phyloP scores from a whole-genome alignment of 2,888 invertebrate genomes.

The Cephus runcator region DNA sequence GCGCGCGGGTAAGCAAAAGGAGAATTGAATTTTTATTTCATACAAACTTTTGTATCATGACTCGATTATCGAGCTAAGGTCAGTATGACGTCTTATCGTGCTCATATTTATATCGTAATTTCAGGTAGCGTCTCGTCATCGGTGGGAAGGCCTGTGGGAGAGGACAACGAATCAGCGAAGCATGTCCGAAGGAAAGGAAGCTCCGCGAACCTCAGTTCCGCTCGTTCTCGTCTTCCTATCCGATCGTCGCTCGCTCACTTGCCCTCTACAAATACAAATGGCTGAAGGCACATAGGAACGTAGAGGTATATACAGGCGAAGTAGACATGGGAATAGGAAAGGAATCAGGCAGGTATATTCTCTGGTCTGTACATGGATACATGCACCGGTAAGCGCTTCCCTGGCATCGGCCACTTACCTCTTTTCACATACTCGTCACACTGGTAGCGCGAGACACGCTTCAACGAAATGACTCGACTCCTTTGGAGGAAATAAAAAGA shows the following conservation, averaged over 20 bases:
- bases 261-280: background rate
- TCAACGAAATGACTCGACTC: background rate
- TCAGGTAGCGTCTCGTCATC: background rate
- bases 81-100: background rate
- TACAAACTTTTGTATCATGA: background rate
- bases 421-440: background rate
- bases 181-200: slow-evolving; percentile 62
- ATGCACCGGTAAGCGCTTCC: background rate
- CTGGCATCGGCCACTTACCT: background rate
- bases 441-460: background rate
- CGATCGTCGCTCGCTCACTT: slow-evolving; percentile 12
- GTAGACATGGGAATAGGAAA: background rate
- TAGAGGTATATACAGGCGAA: slow-evolving; percentile 6
- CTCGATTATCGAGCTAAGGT: background rate
- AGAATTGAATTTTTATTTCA: background rate
- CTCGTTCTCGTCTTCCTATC: slow-evolving; percentile 60
- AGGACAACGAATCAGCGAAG: slow-evolving; percentile 59
- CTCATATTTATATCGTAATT: background rate
- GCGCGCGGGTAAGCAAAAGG: background rate
- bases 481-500: background rate
- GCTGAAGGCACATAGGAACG: background rate
- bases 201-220: slow-evolving; percentile 65
- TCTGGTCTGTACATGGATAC: background rate
- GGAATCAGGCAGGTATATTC: background rate
- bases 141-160: slow-evolving; percentile 54